Base-by-base conservation (phyloP, 2,113 vertebrate genomes). In the Manacus vitellinus region DNA sequence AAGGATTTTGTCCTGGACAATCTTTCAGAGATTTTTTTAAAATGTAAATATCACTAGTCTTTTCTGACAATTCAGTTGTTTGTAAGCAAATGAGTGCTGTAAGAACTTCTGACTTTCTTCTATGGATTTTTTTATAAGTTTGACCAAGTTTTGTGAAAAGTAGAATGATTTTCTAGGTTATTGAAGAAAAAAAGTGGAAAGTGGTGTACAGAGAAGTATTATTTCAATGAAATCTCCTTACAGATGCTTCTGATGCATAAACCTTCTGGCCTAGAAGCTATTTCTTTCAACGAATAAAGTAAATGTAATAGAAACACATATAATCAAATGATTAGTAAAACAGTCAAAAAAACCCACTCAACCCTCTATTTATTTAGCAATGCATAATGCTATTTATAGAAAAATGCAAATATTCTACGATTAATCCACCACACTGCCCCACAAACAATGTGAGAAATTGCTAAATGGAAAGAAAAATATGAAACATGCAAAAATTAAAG, bases 381-480 rank as follows among this genome's bases (percentile, higher is more conserved):
- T 88, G 49, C 37, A 66, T 80, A 89, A 61, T 79, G 27, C 54
- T 97, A 94, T 97, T 97, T 97, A 93, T 91, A 96, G 87, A 62
- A 92, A 93, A 96, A 97, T 97, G 94, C 49, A 97, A 97, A 97
- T 95, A 93, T 94, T 67, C 61, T 47, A 44, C 71, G 27, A 97
- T 97, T 97, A 97, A 96, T 97, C 97, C 52, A 80, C 35, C 35
- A 90, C 28, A 58, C 23, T 96, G 49, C 47, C 55, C 59, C 63
- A 78, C 73, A 94, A 97, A 97, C 59, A 97, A 79, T 92, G 79
- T 56, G 37, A 86, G 24, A 96, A 97, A 97, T 95, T 97, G 55
- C 95, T 97, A 97, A 98, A 97, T 96, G 75, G 59, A 77, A 88
- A 94, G 73, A 97, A 97, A 96, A 95, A 95, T 94, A 46, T 37